Evolutionary conservation across 2,888 invertebrate genomes (phyloP).

Genomic region (Idaea aversata): DNA sequence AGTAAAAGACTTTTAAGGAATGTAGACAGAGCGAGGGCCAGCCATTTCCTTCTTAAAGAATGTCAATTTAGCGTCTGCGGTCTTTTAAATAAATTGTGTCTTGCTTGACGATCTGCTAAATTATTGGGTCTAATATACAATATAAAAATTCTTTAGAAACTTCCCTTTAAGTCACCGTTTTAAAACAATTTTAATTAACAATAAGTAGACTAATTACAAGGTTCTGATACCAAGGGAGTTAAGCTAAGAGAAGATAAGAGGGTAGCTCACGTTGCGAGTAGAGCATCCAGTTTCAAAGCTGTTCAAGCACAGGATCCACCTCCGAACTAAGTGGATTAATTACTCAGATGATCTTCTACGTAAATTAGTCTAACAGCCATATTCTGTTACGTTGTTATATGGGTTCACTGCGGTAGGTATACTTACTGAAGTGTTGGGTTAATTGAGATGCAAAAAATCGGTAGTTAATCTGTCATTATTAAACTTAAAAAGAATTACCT

Average conservation of each 20-base stretch:
- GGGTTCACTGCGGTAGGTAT: background rate
- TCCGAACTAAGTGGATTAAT: constrained; percentile 73
- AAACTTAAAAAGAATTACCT: too few relatives aligned
- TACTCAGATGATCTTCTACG: constrained; percentile 68
- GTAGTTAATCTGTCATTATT: too few relatives aligned
- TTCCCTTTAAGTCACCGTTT: background rate
- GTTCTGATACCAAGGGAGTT: constrained; percentile 9
- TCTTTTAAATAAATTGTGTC: background rate
- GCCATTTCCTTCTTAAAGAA: background rate
- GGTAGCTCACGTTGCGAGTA: constrained; percentile 36
- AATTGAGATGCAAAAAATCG: background rate
- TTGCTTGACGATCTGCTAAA: background rate
- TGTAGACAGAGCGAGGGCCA: background rate
- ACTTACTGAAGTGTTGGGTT: background rate
- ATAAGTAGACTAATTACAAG: constrained; percentile 6
- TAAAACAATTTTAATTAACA: background rate
- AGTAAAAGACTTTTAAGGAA: background rate
- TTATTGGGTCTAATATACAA: background rate
- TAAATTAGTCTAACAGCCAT: constrained; percentile 69
- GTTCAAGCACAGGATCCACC: constrained; percentile 20
- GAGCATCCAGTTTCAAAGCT: constrained; percentile 63
- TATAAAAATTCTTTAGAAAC: background rate
- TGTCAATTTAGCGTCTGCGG: background rate
- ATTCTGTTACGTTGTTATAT: constrained; percentile 38
- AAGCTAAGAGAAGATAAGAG: constrained; percentile 19